phyloP scores from a whole-genome alignment of 2,797 vertebrate genomes.

The Nannoperca australis region DNA sequence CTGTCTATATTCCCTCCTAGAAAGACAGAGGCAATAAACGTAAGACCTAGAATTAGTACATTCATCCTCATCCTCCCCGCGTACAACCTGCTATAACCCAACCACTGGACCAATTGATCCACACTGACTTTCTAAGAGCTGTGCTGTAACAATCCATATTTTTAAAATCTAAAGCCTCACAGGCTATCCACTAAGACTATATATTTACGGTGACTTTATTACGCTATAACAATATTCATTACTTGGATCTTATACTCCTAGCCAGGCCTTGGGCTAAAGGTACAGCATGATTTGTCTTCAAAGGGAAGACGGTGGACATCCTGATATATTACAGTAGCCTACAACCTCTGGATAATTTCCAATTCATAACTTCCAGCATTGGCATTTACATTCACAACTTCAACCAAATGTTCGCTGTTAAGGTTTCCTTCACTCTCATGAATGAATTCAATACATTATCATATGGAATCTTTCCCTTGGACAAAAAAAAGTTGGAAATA shows the following conservation, averaged over 20 bases:
- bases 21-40: slow-evolving; percentile 1
- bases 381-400: slow-evolving; percentile 11
- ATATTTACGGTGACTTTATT: slow-evolving; percentile 67
- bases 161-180: slow-evolving; percentile 40
- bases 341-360: background rate
- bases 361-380: slow-evolving; percentile 1
- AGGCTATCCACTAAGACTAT: slow-evolving; percentile 29
- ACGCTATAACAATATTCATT: slow-evolving; percentile 64
- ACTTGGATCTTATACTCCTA: slow-evolving; percentile 12
- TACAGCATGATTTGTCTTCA: slow-evolving; percentile 36
- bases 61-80: slow-evolving; percentile 21
- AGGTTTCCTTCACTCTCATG: background rate
- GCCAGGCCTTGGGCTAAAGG: slow-evolving; percentile 37
- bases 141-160: slow-evolving; percentile 43
- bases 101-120: slow-evolving; percentile 38
- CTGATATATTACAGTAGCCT: slow-evolving; percentile 28
- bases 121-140: slow-evolving; percentile 4
- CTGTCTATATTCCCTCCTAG: slow-evolving; percentile 34
- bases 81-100: background rate
- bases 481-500: background rate
- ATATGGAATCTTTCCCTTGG: background rate
- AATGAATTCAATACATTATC: background rate
- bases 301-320: background rate
- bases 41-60: slow-evolving; percentile 17
- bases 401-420: background rate